Conservation (phyloP, 1,140 invertebrate genomes). For the Drosophila seguyi region DNA sequence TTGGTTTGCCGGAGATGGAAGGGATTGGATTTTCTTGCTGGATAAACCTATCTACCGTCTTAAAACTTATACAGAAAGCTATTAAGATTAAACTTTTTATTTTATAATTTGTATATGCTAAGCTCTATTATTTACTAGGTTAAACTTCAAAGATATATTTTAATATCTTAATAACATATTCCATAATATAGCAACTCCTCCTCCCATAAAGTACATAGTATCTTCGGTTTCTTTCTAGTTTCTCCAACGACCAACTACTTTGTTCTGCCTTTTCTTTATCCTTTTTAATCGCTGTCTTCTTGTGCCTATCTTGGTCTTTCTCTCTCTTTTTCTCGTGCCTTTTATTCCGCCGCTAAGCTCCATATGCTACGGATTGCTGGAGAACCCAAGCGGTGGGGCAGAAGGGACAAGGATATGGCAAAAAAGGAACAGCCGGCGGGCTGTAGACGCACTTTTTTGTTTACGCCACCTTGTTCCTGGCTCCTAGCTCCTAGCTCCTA, state of each 20-base stretch:
- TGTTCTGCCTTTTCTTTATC: background rate
- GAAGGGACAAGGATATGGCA: background rate
- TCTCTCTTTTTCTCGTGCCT: constrained; percentile 12
- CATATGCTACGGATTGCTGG: constrained; percentile 38
- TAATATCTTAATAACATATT: background rate
- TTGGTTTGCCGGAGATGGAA: no score
- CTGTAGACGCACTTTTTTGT: constrained; percentile 62
- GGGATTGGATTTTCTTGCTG: no score
- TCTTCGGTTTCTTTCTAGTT: background rate
- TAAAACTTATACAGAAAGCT: no score
- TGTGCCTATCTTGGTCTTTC: background rate
- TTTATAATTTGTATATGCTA: no score
- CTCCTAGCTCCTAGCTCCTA: background rate
- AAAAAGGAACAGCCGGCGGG: constrained; percentile 19
- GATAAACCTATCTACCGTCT: no score
- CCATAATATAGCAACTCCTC: background rate
- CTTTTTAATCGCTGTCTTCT: constrained; percentile 4
- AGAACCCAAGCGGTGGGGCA: no score
- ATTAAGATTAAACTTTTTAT: no score
- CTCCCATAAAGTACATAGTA: background rate
- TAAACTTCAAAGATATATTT: background rate
- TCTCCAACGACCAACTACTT: background rate
- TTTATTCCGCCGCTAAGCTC: constrained; percentile 44
- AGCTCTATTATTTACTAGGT: no score
- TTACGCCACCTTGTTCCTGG: constrained; percentile 56